Evolutionary conservation across 2,797 vertebrate genomes (phyloP), one percentile per base, ranked within the genome.

Genomic region (Sparus aurata): DNA sequence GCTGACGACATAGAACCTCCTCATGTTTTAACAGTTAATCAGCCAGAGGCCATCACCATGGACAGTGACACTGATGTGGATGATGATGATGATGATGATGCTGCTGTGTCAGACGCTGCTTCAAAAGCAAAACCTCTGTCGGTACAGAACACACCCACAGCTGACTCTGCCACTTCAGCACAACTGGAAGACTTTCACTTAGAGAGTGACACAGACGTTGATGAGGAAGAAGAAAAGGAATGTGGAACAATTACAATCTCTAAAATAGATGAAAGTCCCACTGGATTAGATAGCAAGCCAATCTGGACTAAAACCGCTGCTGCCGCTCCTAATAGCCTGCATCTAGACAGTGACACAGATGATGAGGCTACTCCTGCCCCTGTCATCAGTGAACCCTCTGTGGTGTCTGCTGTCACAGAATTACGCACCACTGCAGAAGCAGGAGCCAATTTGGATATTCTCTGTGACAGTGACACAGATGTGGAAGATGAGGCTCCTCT

Each of bases 1-100:
- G 45, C 57, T 34, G 79, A 81, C 20, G 18, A 2, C 12, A 46
- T 65, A 15, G 81, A 80, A 80, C 63, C 68, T 2, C 12, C 59
- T 53, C 49, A 46, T n/a, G 63, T 50, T 41, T 8, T 74, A 25
- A 71, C 84, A 18, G 69, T 73, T 45, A 18, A 77, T 71, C 81
- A 81, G 58, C 75, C 80, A 49, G 76, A 85, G 23, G 85, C 47
- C 50, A 72, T 95, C 73, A 77, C 80, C 15, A 34, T 93, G 50
- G 93, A 95, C 88, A 96, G 95, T 67, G 95, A 96, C 89, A 95
- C 95, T 46, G 95, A 96, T 62, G 88, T 93, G 11, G 95, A 96
- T 18, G 94, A 94, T 27, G 93, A 94, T 5, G 84, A 94, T 4
- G 53, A 22, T n/a, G 25, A 25, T 25, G 25, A 2, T 25, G 83